A percentile compares a stretch with the other conserved stretches of the same genome.
These are phyloP conservation scores for Piscicola geometra DNA, from an alignment of 2,888 invertebrate species.

Conservation along the genomic window DNA sequence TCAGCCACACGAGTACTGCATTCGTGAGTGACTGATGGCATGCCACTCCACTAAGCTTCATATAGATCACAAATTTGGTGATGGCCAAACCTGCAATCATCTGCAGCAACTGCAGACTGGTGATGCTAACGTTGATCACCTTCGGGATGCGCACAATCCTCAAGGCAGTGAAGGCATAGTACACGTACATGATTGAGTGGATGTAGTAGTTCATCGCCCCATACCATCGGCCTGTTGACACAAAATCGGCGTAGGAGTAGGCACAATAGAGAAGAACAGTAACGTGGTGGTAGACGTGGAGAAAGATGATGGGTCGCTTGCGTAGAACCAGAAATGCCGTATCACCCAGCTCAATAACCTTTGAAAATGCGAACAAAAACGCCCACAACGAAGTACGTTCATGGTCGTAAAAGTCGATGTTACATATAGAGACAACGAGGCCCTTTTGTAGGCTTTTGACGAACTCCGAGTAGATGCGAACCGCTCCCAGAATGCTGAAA, in stretches of 20 bases:
- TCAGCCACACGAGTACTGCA: conserved; percentile 51
- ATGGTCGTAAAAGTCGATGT: conserved; percentile 55
- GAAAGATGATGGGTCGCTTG: conserved; percentile 59
- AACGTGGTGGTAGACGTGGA: conserved; percentile 61
- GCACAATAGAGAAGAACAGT: conserved; percentile 56
- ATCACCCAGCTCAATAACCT: conserved; percentile 69
- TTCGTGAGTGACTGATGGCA: conserved; percentile 57
- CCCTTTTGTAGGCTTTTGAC: conserved; percentile 83
- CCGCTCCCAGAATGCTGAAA: conserved; percentile 83
- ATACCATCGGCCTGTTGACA: conserved; percentile 54
- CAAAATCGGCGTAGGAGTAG: conserved; percentile 52
- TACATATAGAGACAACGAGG: conserved; percentile 89
- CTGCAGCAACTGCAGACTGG: conserved; percentile 80
- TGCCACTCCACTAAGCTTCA: conserved; percentile 47
- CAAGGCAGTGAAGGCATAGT: conserved; percentile 58
- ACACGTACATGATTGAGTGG: conserved; percentile 59
- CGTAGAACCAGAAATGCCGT: conserved; percentile 57
- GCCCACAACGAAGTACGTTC: conserved; percentile 89
- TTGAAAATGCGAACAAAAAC: conserved; percentile 91
- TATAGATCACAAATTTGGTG: conserved; percentile 70
- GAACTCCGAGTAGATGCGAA: conserved; percentile 85
- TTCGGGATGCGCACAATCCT: conserved; percentile 60
- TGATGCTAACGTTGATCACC: conserved; percentile 78
- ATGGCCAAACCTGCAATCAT: conserved; percentile 90
- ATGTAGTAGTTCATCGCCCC: conserved; percentile 59